Evolutionary conservation across 1,140 invertebrate genomes (phyloP).

Genomic region (Drosophila bocqueti): DNA sequence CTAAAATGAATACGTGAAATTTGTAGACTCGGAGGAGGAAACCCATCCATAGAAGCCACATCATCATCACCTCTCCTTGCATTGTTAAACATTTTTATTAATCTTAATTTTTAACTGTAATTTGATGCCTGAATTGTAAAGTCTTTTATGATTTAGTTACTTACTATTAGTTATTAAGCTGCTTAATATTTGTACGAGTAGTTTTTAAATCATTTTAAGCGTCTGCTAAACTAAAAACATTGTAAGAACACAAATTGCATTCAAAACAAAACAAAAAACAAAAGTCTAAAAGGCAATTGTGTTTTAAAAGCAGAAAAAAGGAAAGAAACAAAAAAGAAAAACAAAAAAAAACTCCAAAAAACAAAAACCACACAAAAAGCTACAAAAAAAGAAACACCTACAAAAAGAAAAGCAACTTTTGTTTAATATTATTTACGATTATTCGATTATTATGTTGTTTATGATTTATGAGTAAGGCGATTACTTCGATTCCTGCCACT

Average conservation of each 20-base stretch:
- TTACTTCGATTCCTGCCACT: conserved; percentile 73
- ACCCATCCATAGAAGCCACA: no score
- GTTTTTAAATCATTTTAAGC: conserved; percentile 27
- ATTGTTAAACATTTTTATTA: conserved; percentile 15
- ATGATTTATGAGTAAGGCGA: conserved; percentile 27
- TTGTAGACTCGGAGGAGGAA: conserved; percentile 23
- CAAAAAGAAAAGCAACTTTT: conserved; percentile 42
- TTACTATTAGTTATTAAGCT: conserved; percentile 54
- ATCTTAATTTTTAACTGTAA: neutral
- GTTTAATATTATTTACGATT: conserved; percentile 41
- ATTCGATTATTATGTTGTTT: conserved; percentile 11
- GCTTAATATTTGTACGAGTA: conserved; percentile 33
- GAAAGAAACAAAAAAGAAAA: conserved; percentile 11
- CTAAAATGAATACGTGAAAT: conserved; percentile 36
- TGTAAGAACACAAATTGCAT: conserved; percentile 58
- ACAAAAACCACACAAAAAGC: conserved; percentile 48
- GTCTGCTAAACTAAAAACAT: conserved; percentile 26
- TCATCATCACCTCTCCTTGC: neutral
- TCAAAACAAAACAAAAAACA: neutral
- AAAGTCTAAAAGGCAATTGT: conserved; percentile 40
- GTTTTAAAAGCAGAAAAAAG: conserved; percentile 48
- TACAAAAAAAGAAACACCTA: conserved; percentile 49
- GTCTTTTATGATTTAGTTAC: conserved; percentile 29
- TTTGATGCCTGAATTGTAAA: conserved; percentile 25
- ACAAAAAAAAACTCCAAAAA: conserved; percentile 28